Evolutionary conservation across 2,797 vertebrate genomes (phyloP), one percentile per base, ranked within the genome.

Genomic region (Poeciliopsis paucimaculata): DNA sequence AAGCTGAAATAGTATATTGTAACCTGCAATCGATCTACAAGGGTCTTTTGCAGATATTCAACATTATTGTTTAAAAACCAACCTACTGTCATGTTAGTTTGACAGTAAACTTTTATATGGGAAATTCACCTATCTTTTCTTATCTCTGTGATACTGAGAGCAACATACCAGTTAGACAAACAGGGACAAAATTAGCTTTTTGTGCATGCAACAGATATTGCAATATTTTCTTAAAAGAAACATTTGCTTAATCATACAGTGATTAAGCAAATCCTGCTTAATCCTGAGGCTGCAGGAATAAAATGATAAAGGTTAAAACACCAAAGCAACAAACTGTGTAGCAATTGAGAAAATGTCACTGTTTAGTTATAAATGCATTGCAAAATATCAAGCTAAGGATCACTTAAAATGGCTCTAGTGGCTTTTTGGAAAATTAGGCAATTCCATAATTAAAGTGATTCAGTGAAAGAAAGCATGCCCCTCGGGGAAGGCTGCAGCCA

Each of bases 371-470:
- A 53, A 46, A 31, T 66, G 16, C 0, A 28, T 60, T n/a, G 41
- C 23, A 26, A 76, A 79, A 68, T 1, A 46, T 68, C 11, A 83
- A 46, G 13, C 9, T 36, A 1, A 26, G 36, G 16, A 31, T 57
- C 0, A 6, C 39, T 34, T 62, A n/a, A 78, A 62, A 62, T 62
- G 2, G 64, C 47, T 75, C 36, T 26, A 45, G 18, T 41, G 39
- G 36, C 64, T 45, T 72, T 28, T 76, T 79, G 55, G 39, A 72
- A 47, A 28, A 79, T 79, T 51, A 55, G 36, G 39, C 28, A 53
- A 51, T 45, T 31, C 18, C 75, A 64, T 64, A 47, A 79, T 46
- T 75, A 49, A 77, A 77, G 11, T n/a, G 0, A 73, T 26, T 39
- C 12, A n/a, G 7, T 4, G 5, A 60, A 76, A 34, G 12, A 55